Conservation (phyloP, 1,140 invertebrate genomes). For the Harlomillsia oculata region DNA sequence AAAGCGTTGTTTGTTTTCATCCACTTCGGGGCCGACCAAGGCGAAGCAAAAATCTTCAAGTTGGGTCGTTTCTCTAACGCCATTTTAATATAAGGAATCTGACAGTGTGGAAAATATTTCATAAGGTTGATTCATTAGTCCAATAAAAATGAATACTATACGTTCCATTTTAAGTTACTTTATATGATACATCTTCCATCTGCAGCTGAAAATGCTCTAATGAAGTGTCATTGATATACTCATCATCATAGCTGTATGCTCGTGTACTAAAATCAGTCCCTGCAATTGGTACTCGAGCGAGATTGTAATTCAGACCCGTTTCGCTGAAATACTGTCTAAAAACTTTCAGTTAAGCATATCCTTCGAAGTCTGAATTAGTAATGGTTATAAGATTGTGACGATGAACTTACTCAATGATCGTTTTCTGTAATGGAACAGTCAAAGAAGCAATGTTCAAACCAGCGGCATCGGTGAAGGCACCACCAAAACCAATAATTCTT, state of each 20-base stretch:
- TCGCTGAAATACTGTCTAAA: conserved; percentile 39
- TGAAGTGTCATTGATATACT: conserved; percentile 51
- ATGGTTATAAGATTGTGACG: neutral
- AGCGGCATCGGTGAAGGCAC: conserved; percentile 50
- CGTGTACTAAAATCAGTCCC: conserved; percentile 68
- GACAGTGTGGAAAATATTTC: conserved; percentile 24
- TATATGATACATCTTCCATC: conserved; percentile 54
- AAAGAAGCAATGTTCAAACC: conserved; percentile 45
- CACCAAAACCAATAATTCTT: conserved; percentile 48
- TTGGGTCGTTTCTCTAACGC: conserved; percentile 42
- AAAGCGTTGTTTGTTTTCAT: conserved; percentile 75
- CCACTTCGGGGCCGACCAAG: conserved; percentile 82
- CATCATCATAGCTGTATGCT: conserved; percentile 53
- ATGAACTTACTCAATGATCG: conserved; percentile 46
- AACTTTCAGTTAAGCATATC: neutral
- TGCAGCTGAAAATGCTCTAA: conserved; percentile 56
- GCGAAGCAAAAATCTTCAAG: conserved; percentile 53
- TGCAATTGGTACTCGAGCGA: conserved; percentile 67
- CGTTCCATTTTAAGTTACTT: too few relatives aligned
- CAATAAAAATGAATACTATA: too few relatives aligned
- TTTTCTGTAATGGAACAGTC: conserved; percentile 38
- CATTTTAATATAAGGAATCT: conserved; percentile 56
- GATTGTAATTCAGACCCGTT: conserved; percentile 58
- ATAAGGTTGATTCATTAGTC: neutral
- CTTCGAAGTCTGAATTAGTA: neutral